A percentile compares a stretch with the other conserved stretches of the same genome.
These are phyloP conservation scores for Dolichallabes microphthalmus DNA, from an alignment of 2,113 vertebrate genomes.

Conservation along the genomic window DNA sequence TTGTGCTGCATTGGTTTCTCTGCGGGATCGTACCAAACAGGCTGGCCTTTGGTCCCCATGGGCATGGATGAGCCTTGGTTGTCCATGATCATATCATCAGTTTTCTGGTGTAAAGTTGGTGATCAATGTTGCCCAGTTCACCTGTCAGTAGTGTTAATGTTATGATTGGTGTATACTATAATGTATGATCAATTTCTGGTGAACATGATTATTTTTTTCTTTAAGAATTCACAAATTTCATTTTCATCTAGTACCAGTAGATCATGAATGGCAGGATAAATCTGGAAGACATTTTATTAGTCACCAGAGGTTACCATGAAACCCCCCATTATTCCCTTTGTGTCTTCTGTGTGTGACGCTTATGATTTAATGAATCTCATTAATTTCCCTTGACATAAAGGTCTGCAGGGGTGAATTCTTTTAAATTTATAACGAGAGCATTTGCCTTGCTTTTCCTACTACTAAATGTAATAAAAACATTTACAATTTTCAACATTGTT, in stretches of 20 bases:
- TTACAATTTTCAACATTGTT: neutral
- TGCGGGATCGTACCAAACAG: too few relatives aligned
- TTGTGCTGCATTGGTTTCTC: too few relatives aligned
- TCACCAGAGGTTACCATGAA: neutral
- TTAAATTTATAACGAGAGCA: neutral
- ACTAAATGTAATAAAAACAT: neutral
- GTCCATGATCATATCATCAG: too few relatives aligned
- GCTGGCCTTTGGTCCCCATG: too few relatives aligned
- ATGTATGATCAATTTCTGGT: neutral
- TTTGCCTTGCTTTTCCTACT: neutral
- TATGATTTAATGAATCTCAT: neutral
- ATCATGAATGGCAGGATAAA: constrained; percentile 4
- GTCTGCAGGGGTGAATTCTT: neutral
- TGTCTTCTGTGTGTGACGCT: neutral
- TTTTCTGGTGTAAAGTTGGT: too few relatives aligned
- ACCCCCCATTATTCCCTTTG: neutral
- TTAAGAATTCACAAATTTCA: neutral
- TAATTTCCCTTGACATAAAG: neutral
- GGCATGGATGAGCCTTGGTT: too few relatives aligned
- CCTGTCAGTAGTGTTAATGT: too few relatives aligned
- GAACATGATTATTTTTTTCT: neutral
- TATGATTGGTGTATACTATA: neutral
- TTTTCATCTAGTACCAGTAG: neutral
- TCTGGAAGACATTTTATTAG: neutral
- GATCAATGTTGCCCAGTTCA: too few relatives aligned